These are phyloP conservation scores for Priocnemis perturbator DNA, from an alignment of 2,888 invertebrate genomes.

Conservation along the genomic window DNA sequence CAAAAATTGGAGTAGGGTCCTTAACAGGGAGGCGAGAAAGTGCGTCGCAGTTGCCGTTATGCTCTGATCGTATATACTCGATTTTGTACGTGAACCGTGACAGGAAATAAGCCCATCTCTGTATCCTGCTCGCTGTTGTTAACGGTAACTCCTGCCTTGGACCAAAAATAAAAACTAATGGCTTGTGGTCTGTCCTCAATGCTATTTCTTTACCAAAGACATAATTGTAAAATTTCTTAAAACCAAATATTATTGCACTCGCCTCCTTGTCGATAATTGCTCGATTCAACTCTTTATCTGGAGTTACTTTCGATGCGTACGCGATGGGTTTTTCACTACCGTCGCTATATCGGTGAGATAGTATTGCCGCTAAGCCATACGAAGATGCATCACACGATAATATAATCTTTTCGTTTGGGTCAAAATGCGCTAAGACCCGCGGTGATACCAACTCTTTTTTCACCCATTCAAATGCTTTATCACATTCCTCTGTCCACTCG, in stretches of 20 bases:
- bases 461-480: constrained; percentile 54
- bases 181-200: constrained; percentile 34
- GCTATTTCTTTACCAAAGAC: constrained; percentile 26
- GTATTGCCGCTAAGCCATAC: constrained; percentile 32
- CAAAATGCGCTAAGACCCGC: constrained; percentile 41
- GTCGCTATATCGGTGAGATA: constrained; percentile 36
- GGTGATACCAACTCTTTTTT: constrained; percentile 43
- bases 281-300: constrained; percentile 25
- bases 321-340: too few species aligned
- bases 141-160: constrained; percentile 29
- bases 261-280: constrained; percentile 35
- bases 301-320: constrained; percentile 34
- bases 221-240: too few species aligned
- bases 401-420: constrained; percentile 36
- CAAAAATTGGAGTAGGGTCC: too few species aligned
- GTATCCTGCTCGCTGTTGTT: constrained; percentile 28
- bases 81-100: constrained; percentile 18
- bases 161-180: constrained; percentile 18
- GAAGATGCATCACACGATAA: constrained; percentile 34
- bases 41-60: too few species aligned
- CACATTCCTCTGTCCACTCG: constrained; percentile 58
- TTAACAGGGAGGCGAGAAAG: too few species aligned
- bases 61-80: constrained; percentile 16
- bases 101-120: constrained; percentile 34
- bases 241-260: too few species aligned